These are phyloP conservation scores for Lacerta bilineata DNA, from an alignment of 2,797 vertebrate genomes.

Conservation along the genomic window DNA sequence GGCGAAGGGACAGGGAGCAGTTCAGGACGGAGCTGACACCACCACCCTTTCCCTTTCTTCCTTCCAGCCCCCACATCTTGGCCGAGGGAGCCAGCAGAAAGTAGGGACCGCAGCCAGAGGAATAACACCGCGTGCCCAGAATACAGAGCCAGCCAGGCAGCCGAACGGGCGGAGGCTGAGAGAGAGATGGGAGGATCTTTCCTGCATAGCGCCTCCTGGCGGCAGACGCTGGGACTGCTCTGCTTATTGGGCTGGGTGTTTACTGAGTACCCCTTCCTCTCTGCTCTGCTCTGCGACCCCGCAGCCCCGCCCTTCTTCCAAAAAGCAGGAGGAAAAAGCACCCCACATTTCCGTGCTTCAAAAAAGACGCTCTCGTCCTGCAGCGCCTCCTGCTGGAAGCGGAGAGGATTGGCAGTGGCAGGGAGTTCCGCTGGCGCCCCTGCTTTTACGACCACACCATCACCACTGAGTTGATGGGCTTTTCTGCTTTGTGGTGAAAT, in stretches of 20 bases:
- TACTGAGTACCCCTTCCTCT: too few species aligned
- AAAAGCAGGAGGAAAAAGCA: background rate
- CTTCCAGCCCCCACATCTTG: background rate
- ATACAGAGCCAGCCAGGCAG: constrained; percentile 5
- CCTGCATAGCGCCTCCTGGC: background rate
- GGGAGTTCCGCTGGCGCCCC: background rate
- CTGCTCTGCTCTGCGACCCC: too few species aligned
- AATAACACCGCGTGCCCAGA: background rate
- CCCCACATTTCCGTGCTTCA: too few species aligned
- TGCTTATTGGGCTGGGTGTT: background rate
- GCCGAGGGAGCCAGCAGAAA: background rate
- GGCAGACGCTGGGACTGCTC: background rate
- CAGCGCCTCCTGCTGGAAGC: background rate
- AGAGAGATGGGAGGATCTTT: background rate
- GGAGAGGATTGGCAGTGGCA: background rate
- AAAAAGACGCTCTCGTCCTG: background rate
- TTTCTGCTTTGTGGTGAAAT: too few species aligned
- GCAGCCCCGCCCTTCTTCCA: background rate
- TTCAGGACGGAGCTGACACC: background rate
- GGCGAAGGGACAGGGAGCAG: background rate
- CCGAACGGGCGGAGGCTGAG: too few species aligned
- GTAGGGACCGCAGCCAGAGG: background rate
- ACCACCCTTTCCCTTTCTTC: background rate
- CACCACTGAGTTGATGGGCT: too few species aligned
- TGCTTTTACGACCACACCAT: too few species aligned